Percentiles rank a stretch among this genome's conserved stretches.
Evolutionary conservation across 2,888 invertebrate species (phyloP).

Genomic region (Sinodicranocentrus sp.): DNA sequence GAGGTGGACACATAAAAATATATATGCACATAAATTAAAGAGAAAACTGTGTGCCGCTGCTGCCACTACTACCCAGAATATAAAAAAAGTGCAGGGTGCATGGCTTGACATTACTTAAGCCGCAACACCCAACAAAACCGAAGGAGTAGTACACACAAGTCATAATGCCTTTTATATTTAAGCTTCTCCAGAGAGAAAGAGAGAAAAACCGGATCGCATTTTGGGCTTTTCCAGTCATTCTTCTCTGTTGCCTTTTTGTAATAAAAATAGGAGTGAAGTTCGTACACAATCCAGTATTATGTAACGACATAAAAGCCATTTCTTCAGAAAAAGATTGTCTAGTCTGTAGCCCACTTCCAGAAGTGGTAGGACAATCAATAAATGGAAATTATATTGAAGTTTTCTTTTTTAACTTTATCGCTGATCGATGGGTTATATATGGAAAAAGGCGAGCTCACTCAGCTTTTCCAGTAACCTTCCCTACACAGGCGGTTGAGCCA

Average conservation of each 20-base stretch:
- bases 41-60: slow-evolving; percentile 43
- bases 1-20: slow-evolving; percentile 63
- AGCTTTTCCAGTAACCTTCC: neutral
- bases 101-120: slow-evolving; percentile 36
- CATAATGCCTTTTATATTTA: slow-evolving; percentile 58
- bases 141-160: neutral
- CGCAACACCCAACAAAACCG: slow-evolving; percentile 26
- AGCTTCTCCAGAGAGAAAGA: slow-evolving; percentile 58
- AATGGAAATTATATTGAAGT: slow-evolving; percentile 68
- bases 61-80: neutral
- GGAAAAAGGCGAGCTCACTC: neutral
- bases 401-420: slow-evolving; percentile 51
- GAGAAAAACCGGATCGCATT: slow-evolving; percentile 58
- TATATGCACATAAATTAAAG: slow-evolving; percentile 69
- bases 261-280: neutral
- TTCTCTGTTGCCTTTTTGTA: slow-evolving; percentile 19
- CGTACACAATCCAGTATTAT: slow-evolving; percentile 10
- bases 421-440: slow-evolving; percentile 52
- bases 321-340: slow-evolving; percentile 16
- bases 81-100: slow-evolving; percentile 53
- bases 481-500: neutral
- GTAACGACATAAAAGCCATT: slow-evolving; percentile 1
- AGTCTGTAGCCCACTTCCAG: slow-evolving; percentile 41
- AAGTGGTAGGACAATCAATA: slow-evolving; percentile 59
- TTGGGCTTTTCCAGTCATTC: slow-evolving; percentile 46